These are phyloP conservation scores for Epinotia nisella DNA, from an alignment of 2,888 invertebrate genomes.

Conservation along the genomic window DNA sequence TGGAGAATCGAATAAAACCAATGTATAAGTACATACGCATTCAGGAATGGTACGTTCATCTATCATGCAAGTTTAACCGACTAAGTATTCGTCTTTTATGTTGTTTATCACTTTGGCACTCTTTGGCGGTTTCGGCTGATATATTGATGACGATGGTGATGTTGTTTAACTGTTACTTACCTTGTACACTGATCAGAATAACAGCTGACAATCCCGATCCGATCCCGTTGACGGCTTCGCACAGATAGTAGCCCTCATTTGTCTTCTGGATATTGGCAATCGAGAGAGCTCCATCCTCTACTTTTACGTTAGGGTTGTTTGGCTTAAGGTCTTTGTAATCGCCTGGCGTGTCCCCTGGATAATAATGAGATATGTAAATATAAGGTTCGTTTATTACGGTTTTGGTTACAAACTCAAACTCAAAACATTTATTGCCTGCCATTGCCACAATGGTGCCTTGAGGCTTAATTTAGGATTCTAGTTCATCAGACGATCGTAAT, in stretches of 20 bases:
- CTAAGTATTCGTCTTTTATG: neutral
- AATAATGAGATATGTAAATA: constrained; percentile 37
- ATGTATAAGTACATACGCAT: neutral
- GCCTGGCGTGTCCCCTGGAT: constrained; percentile 93
- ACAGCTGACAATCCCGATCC: constrained; percentile 98
- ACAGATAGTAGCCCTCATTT: constrained; percentile 97
- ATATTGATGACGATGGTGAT: no score
- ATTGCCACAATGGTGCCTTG: neutral
- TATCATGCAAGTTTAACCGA: neutral
- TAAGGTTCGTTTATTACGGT: neutral
- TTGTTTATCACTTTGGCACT: no score
- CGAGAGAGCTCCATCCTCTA: constrained; percentile 96
- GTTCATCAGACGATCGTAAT: neutral
- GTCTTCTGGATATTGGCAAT: constrained; percentile 96
- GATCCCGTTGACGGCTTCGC: constrained; percentile 98
- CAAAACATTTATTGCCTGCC: no score
- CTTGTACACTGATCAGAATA: constrained; percentile 96
- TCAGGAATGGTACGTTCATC: neutral
- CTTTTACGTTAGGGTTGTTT: constrained; percentile 95
- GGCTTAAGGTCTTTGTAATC: constrained; percentile 97
- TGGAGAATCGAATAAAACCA: constrained; percentile 50
- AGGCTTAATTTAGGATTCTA: neutral
- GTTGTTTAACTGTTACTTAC: constrained; percentile 72
- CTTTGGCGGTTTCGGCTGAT: no score
- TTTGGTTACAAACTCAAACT: no score